These are phyloP conservation scores for Agrochola macilenta DNA, from an alignment of 2,888 invertebrate species.

Conservation along the genomic window DNA sequence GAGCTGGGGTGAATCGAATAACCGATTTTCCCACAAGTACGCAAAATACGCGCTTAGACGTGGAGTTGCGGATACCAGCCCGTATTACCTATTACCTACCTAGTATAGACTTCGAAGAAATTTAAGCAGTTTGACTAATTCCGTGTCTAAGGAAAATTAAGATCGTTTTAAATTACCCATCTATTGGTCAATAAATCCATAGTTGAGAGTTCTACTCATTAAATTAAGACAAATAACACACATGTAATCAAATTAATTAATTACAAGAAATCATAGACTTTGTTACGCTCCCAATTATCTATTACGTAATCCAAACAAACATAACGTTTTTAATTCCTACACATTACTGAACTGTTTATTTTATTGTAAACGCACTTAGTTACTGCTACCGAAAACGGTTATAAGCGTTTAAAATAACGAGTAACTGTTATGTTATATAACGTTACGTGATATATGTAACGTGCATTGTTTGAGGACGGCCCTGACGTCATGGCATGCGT, in stretches of 20 bases:
- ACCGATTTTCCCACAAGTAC: no score
- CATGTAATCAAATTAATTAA: not conserved
- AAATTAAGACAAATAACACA: not conserved
- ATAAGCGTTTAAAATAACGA: constrained; percentile 28
- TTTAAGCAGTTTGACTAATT: not conserved
- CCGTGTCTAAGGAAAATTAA: not conserved
- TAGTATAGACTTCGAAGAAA: not conserved
- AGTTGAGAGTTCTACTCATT: not conserved
- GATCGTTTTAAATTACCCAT: not conserved
- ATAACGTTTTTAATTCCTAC: constrained; percentile 5
- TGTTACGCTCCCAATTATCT: constrained; percentile 9
- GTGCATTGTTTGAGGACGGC: constrained; percentile 50
- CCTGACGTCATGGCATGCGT: constrained; percentile 45
- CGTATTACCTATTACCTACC: no score
- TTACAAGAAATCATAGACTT: not conserved
- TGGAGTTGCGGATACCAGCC: no score
- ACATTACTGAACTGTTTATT: constrained; percentile 25
- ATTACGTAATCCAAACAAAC: constrained; percentile 12
- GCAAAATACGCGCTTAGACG: no score
- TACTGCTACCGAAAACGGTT: constrained; percentile 25
- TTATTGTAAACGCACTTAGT: constrained; percentile 26
- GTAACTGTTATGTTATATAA: constrained; percentile 44
- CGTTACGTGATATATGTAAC: constrained; percentile 52
- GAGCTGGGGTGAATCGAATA: no score
- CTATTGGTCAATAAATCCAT: not conserved